Evolutionary conservation across 2,113 vertebrate species (phyloP).

Genomic region (Halcyon senegalensis): DNA sequence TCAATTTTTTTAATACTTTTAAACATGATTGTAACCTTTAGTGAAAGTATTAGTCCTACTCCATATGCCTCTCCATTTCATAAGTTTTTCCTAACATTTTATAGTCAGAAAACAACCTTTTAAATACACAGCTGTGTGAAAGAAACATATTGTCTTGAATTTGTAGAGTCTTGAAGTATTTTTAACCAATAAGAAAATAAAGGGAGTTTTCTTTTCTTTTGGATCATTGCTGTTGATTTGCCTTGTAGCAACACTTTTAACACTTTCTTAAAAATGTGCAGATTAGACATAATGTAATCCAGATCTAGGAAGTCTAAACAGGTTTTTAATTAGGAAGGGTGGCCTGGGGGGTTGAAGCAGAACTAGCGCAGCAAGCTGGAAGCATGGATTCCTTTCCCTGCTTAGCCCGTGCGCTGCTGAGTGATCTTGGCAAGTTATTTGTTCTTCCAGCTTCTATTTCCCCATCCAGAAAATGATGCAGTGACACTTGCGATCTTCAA

Average conservation of each 20-base stretch:
- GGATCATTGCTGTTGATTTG: not conserved
- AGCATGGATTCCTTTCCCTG: not conserved
- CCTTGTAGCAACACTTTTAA: not conserved
- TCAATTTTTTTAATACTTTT: not conserved
- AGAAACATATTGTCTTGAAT: not conserved
- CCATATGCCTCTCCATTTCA: not conserved
- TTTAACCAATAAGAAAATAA: not conserved
- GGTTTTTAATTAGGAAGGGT: constrained; percentile 18
- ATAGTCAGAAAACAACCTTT: not conserved
- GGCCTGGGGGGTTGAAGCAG: not conserved
- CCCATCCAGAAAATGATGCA: not conserved
- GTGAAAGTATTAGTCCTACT: not conserved
- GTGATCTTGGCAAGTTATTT: not conserved
- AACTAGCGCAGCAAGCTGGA: not conserved
- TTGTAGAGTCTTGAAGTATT: not conserved
- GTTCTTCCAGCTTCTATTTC: not conserved
- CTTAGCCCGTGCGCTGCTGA: not conserved
- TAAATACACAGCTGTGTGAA: not conserved
- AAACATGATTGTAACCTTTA: not conserved
- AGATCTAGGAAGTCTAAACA: not conserved
- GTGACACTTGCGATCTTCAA: not conserved
- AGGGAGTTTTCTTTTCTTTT: not conserved
- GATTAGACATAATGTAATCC: not conserved
- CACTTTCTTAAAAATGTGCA: not conserved
- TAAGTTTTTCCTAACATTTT: not conserved